These are phyloP conservation scores for Megaustenia siamemsis DNA, from an alignment of 2,888 invertebrate species.

Conservation along the genomic window DNA sequence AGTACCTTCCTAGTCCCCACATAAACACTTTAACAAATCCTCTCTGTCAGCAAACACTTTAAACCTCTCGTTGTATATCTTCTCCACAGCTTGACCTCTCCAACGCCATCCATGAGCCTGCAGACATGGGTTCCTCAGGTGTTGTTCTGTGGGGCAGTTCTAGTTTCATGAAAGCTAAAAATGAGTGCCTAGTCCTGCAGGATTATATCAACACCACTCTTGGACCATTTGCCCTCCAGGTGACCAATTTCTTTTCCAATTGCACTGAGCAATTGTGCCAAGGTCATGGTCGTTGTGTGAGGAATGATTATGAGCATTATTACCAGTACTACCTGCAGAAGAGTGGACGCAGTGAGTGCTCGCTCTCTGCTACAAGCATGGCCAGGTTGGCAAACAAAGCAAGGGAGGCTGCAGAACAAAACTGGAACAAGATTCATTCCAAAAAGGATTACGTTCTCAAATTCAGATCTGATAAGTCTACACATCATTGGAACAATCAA, in stretches of 20 bases:
- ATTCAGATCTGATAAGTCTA: not conserved
- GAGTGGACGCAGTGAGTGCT: conserved; percentile 41
- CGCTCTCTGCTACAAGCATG: conserved; percentile 14
- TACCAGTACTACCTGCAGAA: conserved; percentile 50
- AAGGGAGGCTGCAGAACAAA: no score
- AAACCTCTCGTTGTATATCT: not conserved
- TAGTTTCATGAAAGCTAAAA: conserved; percentile 54
- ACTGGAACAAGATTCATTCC: no score
- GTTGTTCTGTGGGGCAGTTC: conserved; percentile 71
- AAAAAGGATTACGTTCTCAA: not conserved
- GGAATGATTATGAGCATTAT: conserved; percentile 55
- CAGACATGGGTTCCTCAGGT: conserved; percentile 67
- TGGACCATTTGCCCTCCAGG: conserved; percentile 66
- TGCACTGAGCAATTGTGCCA: conserved; percentile 60
- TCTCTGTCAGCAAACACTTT: no score
- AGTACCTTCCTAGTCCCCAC: no score
- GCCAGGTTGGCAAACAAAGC: not conserved
- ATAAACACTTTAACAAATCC: no score
- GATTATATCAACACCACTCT: conserved; percentile 63
- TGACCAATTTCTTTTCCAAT: conserved; percentile 57
- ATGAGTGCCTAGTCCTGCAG: conserved; percentile 61
- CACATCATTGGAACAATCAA: not conserved
- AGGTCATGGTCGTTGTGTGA: conserved; percentile 64
- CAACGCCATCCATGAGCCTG: conserved; percentile 64
- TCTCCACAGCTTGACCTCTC: conserved; percentile 66